phyloP scores from a whole-genome alignment of 2,113 vertebrate genomes.

The Siniperca knerii region DNA sequence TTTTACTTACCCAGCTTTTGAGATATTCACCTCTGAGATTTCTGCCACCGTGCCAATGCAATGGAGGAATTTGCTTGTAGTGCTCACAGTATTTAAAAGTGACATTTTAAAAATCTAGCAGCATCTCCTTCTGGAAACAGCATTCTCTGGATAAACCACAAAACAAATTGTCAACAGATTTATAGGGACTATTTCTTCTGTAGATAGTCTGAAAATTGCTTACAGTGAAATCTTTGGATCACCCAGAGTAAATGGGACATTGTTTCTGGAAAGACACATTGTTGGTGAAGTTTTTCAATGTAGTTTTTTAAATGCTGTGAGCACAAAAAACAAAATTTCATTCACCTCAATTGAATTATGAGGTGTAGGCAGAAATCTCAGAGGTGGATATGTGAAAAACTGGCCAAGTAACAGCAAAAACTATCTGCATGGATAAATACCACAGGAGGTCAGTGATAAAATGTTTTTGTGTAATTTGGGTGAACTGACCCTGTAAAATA shows the following conservation, averaged over 20 bases:
- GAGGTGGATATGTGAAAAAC: background rate
- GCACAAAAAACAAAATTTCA: background rate
- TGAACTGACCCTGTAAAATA: background rate
- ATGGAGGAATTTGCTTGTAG: background rate
- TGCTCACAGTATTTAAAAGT: background rate
- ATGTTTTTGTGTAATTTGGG: too few relatives aligned
- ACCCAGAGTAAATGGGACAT: background rate
- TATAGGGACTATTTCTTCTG: background rate
- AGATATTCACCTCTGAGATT: background rate
- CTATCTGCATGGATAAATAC: background rate
- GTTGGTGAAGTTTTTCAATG: background rate
- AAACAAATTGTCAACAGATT: background rate
- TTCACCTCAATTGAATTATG: background rate
- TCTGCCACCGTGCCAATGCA: background rate
- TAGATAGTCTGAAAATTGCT: background rate
- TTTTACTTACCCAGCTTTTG: background rate
- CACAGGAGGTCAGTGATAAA: background rate
- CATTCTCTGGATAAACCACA: background rate
- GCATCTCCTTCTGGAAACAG: background rate
- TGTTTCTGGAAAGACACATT: background rate
- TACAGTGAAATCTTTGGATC: background rate
- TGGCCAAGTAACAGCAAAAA: too few relatives aligned
- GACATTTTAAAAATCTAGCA: background rate
- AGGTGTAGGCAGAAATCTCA: background rate
- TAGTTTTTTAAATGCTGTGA: background rate